Evolutionary conservation across 2,113 vertebrate species (phyloP).

Genomic region (Eretmochelys imbricata): DNA sequence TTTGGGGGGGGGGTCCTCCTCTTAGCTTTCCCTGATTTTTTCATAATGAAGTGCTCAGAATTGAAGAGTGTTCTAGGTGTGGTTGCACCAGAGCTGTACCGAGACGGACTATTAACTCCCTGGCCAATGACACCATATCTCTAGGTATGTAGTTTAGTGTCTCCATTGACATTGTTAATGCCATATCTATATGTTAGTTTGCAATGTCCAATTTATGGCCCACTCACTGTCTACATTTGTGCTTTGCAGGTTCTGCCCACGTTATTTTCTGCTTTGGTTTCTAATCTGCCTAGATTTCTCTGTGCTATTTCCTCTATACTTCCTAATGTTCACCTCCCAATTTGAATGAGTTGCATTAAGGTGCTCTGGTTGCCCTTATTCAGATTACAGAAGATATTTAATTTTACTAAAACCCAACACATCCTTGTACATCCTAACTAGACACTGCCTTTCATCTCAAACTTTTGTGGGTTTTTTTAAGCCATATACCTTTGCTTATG

Average conservation of each 20-base stretch:
- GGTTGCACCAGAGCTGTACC: neutral
- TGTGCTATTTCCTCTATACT: neutral
- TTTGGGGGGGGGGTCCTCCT: neutral
- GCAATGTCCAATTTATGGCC: neutral
- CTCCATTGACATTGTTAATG: neutral
- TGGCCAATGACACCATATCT: neutral
- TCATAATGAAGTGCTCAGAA: neutral
- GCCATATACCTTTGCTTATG: neutral
- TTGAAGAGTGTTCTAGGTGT: neutral
- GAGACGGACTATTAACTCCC: neutral
- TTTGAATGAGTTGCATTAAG: neutral
- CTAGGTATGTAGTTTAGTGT: neutral
- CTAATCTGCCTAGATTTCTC: neutral
- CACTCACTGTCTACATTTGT: neutral
- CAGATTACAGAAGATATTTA: neutral
- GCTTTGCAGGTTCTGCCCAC: neutral
- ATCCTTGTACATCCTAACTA: rapidly evolving
- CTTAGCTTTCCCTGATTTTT: neutral
- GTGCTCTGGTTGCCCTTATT: neutral
- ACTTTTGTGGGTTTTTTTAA: neutral
- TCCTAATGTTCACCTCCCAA: neutral
- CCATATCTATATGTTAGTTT: neutral
- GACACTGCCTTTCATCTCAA: neutral
- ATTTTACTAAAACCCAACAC: neutral
- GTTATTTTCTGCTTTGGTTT: neutral